Evolutionary conservation across 2,113 vertebrate species (phyloP), one percentile per base, ranked within the genome.

Genomic region (Perca schrenkii): DNA sequence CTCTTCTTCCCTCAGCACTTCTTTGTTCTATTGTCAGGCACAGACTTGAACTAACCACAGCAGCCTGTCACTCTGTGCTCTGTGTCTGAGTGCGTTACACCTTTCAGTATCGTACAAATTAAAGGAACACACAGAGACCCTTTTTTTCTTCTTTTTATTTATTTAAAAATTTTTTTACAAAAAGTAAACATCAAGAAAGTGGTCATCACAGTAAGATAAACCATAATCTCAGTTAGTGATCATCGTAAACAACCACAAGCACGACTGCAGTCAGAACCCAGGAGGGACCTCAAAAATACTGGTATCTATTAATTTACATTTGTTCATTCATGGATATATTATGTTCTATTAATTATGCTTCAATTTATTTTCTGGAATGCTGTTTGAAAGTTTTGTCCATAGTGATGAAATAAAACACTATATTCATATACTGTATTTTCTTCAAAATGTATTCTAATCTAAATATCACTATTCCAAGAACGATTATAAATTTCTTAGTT

Each of bases 11-110:
- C 68, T 83, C 81, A 77, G 72, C 77, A 82, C 84, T 66, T 86
- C 63, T 84, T 89, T 90, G 80, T 84, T 91, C 73, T 84, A 80
- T 86, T 88, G 88, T 92, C 83, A 66, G 74, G 21, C 58, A 70
- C 77, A 73, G 67, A 76, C 40, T 71, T 80, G 28, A 69, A 58
- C 22, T 56, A 43, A 64, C 25, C 67, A 46, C 25, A 61, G 66
- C 22, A 70, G 40, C 36, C 31, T 19, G 34, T 74, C 43, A 31
- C 73, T 70, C 46, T 57, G 31, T 53, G 49, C 21, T 57, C 49
- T 49, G 12, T 64, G 12, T 64, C 46, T 71, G 16, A 60, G 17
- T 34, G 61, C 13, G 56, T 21, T 16, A 17, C 66, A 21, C 4
- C 61, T 58, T 16, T 56, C 34, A 58, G 4, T 61, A 15, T 34